Evolutionary conservation across 2,888 invertebrate species (phyloP).

Genomic region (Beris morrisii): DNA sequence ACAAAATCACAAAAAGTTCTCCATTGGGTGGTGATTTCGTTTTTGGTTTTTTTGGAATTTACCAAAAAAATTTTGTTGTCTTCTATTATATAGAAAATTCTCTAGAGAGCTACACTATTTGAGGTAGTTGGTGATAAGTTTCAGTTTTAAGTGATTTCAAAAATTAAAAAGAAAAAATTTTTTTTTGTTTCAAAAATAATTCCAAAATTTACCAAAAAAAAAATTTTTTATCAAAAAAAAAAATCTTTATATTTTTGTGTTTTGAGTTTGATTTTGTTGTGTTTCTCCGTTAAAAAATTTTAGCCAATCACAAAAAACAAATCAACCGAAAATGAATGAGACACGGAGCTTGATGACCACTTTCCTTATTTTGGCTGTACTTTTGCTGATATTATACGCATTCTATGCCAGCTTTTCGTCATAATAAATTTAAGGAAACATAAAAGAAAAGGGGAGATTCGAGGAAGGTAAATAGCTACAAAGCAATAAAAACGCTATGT

Average conservation of each 20-base stretch:
- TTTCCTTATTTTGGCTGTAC: slow-evolving; percentile 69
- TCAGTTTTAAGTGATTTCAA: slow-evolving; percentile 1
- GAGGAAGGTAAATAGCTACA: slow-evolving; percentile 13
- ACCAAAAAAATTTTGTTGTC: no score
- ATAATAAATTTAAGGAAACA: slow-evolving; percentile 20
- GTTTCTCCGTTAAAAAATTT: slow-evolving; percentile 2
- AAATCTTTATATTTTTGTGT: slow-evolving; percentile 8
- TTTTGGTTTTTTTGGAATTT: slow-evolving; percentile 12
- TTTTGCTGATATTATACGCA: slow-evolving; percentile 68
- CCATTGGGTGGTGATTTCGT: slow-evolving; percentile 10
- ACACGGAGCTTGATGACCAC: slow-evolving; percentile 71
- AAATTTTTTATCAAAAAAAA: neutral
- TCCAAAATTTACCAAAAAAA: no score
- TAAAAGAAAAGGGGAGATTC: slow-evolving; percentile 9
- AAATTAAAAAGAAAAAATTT: neutral
- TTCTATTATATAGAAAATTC: neutral
- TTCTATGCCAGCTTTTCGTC: slow-evolving; percentile 64
- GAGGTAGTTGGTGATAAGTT: slow-evolving; percentile 6
- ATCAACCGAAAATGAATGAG: slow-evolving; percentile 57
- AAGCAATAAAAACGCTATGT: no score
- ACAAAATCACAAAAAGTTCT: slow-evolving; percentile 30
- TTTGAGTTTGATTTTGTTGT: slow-evolving; percentile 20
- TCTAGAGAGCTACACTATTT: neutral
- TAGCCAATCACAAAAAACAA: slow-evolving; percentile 17
- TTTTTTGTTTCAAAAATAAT: no score